Percentiles rank a stretch among this genome's conserved stretches.
Conservation (phyloP, 2,113 vertebrate species). For the Xenopus borealis region DNA sequence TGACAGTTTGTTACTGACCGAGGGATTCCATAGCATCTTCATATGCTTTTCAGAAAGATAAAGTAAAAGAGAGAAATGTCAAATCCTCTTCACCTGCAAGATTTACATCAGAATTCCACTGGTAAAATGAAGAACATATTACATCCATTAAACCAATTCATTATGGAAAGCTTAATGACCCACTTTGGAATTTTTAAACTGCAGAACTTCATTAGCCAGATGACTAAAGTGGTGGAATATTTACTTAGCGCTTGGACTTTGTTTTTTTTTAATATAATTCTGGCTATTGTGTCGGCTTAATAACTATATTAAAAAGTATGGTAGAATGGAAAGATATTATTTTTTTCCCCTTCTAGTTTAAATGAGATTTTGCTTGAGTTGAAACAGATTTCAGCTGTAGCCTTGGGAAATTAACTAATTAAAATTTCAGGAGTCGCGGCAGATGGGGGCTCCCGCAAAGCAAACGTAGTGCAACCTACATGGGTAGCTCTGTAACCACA, state of each 20-base stretch:
- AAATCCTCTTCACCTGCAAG: neutral
- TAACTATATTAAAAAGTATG: slow-evolving; percentile 18
- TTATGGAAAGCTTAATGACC: neutral
- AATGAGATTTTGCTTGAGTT: slow-evolving; percentile 23
- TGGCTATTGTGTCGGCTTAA: slow-evolving; percentile 34
- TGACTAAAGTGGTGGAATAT: slow-evolving; percentile 26
- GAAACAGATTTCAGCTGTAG: slow-evolving; percentile 25
- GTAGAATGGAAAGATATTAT: slow-evolving; percentile 39
- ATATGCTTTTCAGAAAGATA: no score
- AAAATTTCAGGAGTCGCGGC: slow-evolving; percentile 23
- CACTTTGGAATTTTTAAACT: neutral
- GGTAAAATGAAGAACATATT: slow-evolving; percentile 15
- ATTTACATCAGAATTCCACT: neutral
- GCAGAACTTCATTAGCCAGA: neutral
- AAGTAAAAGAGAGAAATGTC: neutral
- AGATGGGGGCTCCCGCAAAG: slow-evolving; percentile 14
- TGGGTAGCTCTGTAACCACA: neutral
- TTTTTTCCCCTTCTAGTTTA: slow-evolving; percentile 9
- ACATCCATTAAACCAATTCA: slow-evolving; percentile 8
- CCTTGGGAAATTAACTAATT: slow-evolving; percentile 27
- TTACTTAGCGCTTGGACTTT: slow-evolving; percentile 21
- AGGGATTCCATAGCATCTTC: no score
- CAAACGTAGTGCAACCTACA: slow-evolving; percentile 1
- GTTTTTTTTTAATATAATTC: slow-evolving; percentile 37
- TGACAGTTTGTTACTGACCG: no score